A percentile compares a stretch with the other conserved stretches of the same genome.
Conservation (phyloP, 1,140 invertebrate genomes). For the Zaprionus kolodkinae region DNA sequence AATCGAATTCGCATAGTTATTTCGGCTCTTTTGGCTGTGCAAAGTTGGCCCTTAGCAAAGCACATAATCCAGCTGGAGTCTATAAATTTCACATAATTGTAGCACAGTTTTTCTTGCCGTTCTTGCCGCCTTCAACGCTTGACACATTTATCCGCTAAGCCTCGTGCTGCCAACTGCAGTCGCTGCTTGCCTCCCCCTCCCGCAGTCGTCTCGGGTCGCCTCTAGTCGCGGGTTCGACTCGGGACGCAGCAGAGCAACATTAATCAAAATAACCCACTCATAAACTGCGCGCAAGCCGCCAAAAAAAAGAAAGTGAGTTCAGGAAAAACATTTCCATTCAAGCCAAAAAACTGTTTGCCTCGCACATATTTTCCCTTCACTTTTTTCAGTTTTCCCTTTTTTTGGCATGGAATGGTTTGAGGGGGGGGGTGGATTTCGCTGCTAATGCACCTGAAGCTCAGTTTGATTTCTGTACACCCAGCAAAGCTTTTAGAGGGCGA, state of each 20-base stretch:
- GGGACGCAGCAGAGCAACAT: constrained; percentile 16
- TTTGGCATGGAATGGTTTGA: constrained; percentile 1
- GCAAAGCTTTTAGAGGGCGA: constrained; percentile 16
- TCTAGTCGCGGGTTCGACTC: background rate
- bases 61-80: constrained; percentile 25
- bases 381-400: background rate
- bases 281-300: constrained; percentile 33
- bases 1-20: background rate
- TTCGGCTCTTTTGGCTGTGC: background rate
- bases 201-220: background rate
- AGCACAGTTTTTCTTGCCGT: constrained; percentile 31
- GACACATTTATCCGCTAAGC: constrained; percentile 45
- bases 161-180: constrained; percentile 20
- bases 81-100: constrained; percentile 43
- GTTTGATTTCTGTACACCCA: constrained; percentile 20
- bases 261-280: constrained; percentile 48
- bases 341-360: constrained; percentile 38
- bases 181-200: constrained; percentile 9
- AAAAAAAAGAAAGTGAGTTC: constrained; percentile 3
- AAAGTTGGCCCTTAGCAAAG: background rate
- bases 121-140: constrained; percentile 29
- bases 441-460: constrained; percentile 29
- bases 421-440: background rate
- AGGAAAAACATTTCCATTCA: constrained; percentile 38
- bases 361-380: background rate